Evolutionary conservation across 64 coral and sea anemone genomes (phyloP).

Genomic region (Porites australiensis): DNA sequence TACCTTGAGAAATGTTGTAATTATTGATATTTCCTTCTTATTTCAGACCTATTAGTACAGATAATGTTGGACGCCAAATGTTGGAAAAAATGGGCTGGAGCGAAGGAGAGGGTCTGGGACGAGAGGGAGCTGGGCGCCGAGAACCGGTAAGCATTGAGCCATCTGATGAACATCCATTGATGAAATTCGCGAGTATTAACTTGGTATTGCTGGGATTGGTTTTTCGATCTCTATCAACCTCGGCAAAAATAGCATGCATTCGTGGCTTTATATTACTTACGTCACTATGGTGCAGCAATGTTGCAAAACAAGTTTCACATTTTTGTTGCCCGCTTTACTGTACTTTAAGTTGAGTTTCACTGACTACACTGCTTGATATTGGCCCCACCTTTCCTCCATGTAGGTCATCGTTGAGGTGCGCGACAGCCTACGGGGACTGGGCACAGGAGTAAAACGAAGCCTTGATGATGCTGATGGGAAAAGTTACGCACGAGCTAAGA

Average conservation of each 20-base stretch:
- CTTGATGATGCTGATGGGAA: constrained; percentile 52
- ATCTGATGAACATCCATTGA: background rate
- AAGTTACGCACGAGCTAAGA: constrained; percentile 59
- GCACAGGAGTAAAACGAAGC: constrained; percentile 65
- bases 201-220: no score
- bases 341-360: no score
- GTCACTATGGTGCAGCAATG: no score
- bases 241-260: no score
- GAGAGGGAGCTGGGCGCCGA: constrained; percentile 62
- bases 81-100: constrained; percentile 98
- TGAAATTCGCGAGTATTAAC: no score
- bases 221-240: no score
- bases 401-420: constrained; percentile 77
- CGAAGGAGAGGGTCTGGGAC: constrained; percentile 86
- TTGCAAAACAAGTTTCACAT: no score
- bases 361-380: no score
- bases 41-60: constrained; percentile 79
- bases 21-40: background rate
- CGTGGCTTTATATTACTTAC: no score
- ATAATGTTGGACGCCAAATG: constrained; percentile 89
- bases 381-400: background rate
- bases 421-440: constrained; percentile 65
- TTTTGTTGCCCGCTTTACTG: no score
- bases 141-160: constrained; percentile 74
- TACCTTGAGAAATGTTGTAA: no score